Base-by-base conservation (phyloP, 92 coral and sea anemone species). In the Umimayanthus kanabou region DNA sequence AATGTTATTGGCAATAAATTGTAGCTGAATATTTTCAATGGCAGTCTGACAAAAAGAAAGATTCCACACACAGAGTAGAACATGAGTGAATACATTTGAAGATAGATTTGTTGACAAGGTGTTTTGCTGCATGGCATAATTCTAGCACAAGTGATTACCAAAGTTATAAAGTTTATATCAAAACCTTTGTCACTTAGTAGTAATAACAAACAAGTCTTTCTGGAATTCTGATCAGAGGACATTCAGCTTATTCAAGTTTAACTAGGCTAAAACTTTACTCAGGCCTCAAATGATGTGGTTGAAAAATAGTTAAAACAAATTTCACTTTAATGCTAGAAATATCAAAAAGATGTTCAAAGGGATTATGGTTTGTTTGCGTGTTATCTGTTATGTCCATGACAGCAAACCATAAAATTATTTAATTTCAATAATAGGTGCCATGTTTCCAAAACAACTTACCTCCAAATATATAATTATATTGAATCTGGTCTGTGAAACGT, bases 381-480 rank as follows among this genome's bases (percentile, higher is more conserved):
- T 40, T 80, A 9, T 61, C n/a, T 42, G 58, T 2, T 39, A 80
- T 16, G 40, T 37, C 18, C 84, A 80, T 40, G 85, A 58, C 73
- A 64, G 70, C 70, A 58, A 39, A 55, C 43, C 84, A 80, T 39
- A 33, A 33, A 33, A 33, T 33, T 33, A 80, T 29, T 80, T 55
- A 55, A 28, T 29, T n/a, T 69, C 8, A 69, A 39, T 73, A 73
- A 28, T 50, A 28, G 69, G n/a, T 53, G 84, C 14, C 30, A 23
- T 78, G 82, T 78, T 78, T 78, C 64, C 82, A 78, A 78, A 78
- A 78, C 61, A 78, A 78, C 18, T 78, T 26, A 13, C 18, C 28
- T 45, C 15, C 58, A 22, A 40, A 77, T 39, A 39, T 26, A 71
- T 11, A 26, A 22, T 30, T 29, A 14, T 20, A 30, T 29, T 28